Evolutionary conservation across 1,140 invertebrate species (phyloP), one percentile per base, ranked within the genome.

Genomic region (Pseudomyrmex dendroicus): DNA sequence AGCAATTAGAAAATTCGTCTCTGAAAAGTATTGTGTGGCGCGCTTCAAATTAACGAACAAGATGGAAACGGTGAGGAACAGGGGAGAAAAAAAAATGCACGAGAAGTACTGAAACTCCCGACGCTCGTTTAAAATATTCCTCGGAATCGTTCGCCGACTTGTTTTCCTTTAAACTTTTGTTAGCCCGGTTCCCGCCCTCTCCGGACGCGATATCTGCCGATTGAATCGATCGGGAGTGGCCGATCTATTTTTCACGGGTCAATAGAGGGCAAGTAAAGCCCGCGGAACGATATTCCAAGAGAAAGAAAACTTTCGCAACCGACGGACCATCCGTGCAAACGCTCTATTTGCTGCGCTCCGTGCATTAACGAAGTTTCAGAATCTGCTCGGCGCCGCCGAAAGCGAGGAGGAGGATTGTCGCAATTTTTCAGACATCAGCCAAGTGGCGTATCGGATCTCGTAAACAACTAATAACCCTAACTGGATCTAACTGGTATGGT

Each of bases 101-200:
- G 54, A n/a, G 7, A 59, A 70, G 2, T 68, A 48, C n/a, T 54
- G 59, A 35, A 44, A 54, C 25, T 70, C 15, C 10, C 20, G 66
- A 80, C 15, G 66, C 20, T n/a, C 25, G 22, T 80, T 72, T 72
- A 83, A 35, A 64, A 76, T 77, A 83, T 83, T 83, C 82, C 15
- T 44, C 12, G 44, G 48, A 57, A 82, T 82, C 22, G 35, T 35
- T 25, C 61, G 20, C n/a, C 35, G 44, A 76, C 66, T 83, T 77
- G 76, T 83, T 83, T 76, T 83, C 44, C 82, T 64, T 73, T 80
- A 72, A 78, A 80, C 76, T 72, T 80, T 70, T 70, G 66, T 72
- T 64, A 64, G 73, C 61, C 61, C 25, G 50, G 48, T 64, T 78
- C 35, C 54, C 76, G n/a, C 54, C 2, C 35, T 35, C 35, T 35